A percentile compares a stretch with the other conserved stretches of the same genome.
phyloP scores from a whole-genome alignment of 2,888 invertebrate species.

The Molorchus minor region DNA sequence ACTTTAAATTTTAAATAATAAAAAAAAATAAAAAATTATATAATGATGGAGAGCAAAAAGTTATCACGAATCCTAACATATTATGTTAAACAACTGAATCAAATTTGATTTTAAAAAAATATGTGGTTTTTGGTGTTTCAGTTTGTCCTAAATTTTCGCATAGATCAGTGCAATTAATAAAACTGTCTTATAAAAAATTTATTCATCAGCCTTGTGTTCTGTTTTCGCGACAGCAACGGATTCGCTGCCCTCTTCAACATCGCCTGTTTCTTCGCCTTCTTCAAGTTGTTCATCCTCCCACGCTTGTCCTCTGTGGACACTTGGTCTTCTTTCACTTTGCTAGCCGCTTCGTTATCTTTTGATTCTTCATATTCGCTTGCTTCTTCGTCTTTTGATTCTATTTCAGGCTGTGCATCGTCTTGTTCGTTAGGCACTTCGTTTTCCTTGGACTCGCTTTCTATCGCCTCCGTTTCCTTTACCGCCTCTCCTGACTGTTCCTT shows the following conservation, averaged over 20 bases:
- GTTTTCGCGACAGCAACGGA: neutral
- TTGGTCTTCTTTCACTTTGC: constrained; percentile 28
- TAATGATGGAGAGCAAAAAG: no score
- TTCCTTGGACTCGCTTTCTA: constrained; percentile 2
- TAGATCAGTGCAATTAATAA: constrained; percentile 20
- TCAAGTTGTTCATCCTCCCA: neutral
- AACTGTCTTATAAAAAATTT: constrained; percentile 19
- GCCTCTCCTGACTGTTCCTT: constrained; percentile 33
- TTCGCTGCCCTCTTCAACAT: constrained; percentile 24
- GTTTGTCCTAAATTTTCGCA: constrained; percentile 15
- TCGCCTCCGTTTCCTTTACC: constrained; percentile 35
- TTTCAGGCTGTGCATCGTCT: constrained; percentile 43
- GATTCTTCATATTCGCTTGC: constrained; percentile 51
- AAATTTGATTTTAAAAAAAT: constrained; percentile 8
- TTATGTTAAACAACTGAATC: neutral
- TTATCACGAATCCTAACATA: no score
- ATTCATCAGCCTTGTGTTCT: constrained; percentile 19
- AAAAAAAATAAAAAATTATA: no score
- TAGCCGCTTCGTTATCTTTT: constrained; percentile 32
- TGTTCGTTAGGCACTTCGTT: constrained; percentile 43
- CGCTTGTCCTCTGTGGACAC: neutral
- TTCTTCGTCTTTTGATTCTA: constrained; percentile 55
- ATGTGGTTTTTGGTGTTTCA: constrained; percentile 22
- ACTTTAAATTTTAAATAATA: no score
- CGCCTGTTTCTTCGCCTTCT: no score